Base-by-base conservation (phyloP, 1,140 invertebrate species). In the Drosophila orena region DNA sequence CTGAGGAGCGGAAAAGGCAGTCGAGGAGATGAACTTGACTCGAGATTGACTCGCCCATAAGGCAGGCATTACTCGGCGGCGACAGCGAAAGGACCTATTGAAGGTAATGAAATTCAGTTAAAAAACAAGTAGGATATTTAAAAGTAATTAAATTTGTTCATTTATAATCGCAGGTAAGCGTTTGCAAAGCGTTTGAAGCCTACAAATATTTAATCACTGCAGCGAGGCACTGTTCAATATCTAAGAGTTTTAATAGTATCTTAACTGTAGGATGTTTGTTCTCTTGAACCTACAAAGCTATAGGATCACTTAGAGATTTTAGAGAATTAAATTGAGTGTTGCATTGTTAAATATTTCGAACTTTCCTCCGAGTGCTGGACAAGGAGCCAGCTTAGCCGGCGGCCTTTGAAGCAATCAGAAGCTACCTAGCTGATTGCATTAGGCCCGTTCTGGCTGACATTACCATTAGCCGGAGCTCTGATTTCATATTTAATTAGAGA, bases 401-500 rank as follows among this genome's bases (percentile, higher is more conserved):
- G 55, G 55, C 24, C 27, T 27, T 38, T 34, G 17, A 49, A 24
- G 37, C 37, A 11, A 65, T 42, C 46, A 55, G 27, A 47, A 38
- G 35, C 64, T 3, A n/a, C 42, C 65, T 37, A 24, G 35, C 7
- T 57, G 52, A 70, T 70, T 70, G 65, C 65, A 40, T 70, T 70
- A 57, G 52, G 27, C 24, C 35, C 20, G 34, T 54, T 12, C 24
- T 34, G 40, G n/a, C 5, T n/a, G 8, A 49, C 43, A 69, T 69
- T 47, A 40, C 22, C 66, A 69, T 68, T 56, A 56, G 50, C 43
- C 37, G 7, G 64, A 11, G 46, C 68, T 54, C 68, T 70, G 72
- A 46, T 75, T 77, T 77, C 73, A 76, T 75, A 76, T 75, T 77
- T 76, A 55, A 77, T 77, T 76, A 76, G 50, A 68, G 38, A 40